Evolutionary conservation across 2,113 vertebrate genomes (phyloP), one percentile per base, ranked within the genome.

Genomic region (Sapayoa aenigma): DNA sequence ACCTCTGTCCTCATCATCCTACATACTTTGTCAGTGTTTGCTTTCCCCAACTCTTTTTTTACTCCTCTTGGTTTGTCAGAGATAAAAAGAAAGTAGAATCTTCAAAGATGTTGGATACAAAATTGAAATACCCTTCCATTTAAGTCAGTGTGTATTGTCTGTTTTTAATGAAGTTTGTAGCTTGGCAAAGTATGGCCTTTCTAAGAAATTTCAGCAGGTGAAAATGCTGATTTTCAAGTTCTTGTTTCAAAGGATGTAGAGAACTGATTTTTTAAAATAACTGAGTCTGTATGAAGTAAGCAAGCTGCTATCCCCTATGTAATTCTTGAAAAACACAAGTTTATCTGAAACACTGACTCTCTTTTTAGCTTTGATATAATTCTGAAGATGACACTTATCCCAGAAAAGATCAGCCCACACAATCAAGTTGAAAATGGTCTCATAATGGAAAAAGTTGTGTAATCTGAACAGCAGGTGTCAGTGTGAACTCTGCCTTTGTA

Each of bases 391-490:
- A 56, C 52, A 33, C 28, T 74, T 37, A 79, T 14, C 46, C 55
- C 56, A 65, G 83, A 65, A 90, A 72, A 81, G 50, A 80, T 56
- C 76, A 86, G 31, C 55, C 74, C 76, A 81, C 65, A 46, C 37
- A 80, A 56, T 85, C 82, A 93, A 91, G 71, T 33, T 59, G 63
- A 80, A 95, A 94, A 93, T 55, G 55, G 42, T 71, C 15, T 85
- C 80, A 30, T 25, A 73, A 55, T 80, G 39, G 35, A 71, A 86
- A 84, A 90, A 74, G 24, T 88, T 85, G 75, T 44, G 41, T 49
- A 87, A 17, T 85, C 79, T 90, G 83, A 96, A 95, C 95, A 92
- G 95, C 65, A 96, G 94, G 79, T 90, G 90, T 96, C 90, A 95
- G 75, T 96, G 69, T 88, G 65, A 96, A 84, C 68, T 93, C 92